Conservation (phyloP, 2,888 invertebrate species). For the Toxonevra muliebris region DNA sequence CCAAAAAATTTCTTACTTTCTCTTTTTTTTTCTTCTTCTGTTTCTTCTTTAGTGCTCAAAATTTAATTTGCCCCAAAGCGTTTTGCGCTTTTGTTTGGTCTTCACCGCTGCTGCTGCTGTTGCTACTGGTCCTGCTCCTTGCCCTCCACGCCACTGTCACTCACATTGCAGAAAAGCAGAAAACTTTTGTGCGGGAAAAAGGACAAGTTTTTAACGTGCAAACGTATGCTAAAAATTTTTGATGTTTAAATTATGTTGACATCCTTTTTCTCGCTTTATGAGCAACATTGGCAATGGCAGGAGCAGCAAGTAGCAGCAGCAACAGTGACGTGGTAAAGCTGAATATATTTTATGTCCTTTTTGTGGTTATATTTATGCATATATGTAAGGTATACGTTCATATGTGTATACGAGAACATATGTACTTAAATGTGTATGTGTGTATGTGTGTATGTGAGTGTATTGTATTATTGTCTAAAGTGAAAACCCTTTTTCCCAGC, state of each 20-base stretch:
- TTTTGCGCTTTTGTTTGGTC: not conserved
- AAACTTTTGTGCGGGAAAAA: not conserved
- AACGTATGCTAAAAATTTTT: slow-evolving; percentile 46
- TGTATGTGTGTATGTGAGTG: not conserved
- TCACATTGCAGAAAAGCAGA: not conserved
- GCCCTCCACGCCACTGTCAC: not conserved
- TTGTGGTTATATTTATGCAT: not conserved
- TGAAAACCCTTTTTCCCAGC: not conserved
- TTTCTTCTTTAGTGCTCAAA: not conserved
- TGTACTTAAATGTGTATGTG: not conserved
- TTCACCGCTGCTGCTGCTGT: not conserved
- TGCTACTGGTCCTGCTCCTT: too few relatives aligned
- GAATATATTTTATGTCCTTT: not conserved
- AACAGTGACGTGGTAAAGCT: too few relatives aligned
- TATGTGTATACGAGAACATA: not conserved
- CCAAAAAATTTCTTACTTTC: not conserved
- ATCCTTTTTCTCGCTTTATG: slow-evolving; percentile 39
- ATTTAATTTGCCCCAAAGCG: slow-evolving; percentile 7
- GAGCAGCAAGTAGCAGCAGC: not conserved
- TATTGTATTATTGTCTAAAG: not conserved
- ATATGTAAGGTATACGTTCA: not conserved
- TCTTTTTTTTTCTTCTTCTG: not conserved
- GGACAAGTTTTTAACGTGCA: slow-evolving; percentile 27
- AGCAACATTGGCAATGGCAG: slow-evolving; percentile 19
- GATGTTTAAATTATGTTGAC: slow-evolving; percentile 54